Percentiles rank a stretch among this genome's conserved stretches.
Conservation (phyloP, 2,888 invertebrate genomes). For the Chouioia cunea region DNA sequence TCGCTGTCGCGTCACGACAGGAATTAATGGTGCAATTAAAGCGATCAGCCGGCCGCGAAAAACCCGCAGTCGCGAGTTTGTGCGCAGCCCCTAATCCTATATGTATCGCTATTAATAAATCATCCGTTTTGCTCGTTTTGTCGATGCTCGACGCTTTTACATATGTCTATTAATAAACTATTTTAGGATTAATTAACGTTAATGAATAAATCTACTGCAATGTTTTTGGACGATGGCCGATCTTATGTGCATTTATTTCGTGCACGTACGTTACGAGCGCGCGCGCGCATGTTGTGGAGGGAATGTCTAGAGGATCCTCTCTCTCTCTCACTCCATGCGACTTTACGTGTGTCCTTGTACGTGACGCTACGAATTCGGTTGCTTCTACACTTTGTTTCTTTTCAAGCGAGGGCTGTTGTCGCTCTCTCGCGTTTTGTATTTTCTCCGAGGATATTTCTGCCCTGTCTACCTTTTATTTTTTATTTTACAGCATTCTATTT, state of each 20-base stretch:
- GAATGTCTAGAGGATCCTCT: too few species aligned
- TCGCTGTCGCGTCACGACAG: too few species aligned
- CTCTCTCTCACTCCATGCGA: not conserved
- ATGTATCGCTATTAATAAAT: too few species aligned
- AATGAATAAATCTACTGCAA: slow-evolving; percentile 62
- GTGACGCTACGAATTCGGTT: slow-evolving; percentile 11
- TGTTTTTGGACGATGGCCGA: slow-evolving; percentile 29
- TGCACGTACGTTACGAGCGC: not conserved
- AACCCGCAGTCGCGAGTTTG: slow-evolving; percentile 15
- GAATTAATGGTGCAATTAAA: not conserved
- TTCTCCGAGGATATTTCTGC: too few species aligned
- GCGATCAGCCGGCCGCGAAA: slow-evolving; percentile 19
- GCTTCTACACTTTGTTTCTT: too few species aligned
- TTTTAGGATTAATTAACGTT: slow-evolving; percentile 62
- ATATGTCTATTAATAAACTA: slow-evolving; percentile 57
- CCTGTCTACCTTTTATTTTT: too few species aligned
- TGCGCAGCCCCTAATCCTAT: too few species aligned
- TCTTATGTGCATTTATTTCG: slow-evolving; percentile 6
- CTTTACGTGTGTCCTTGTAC: slow-evolving; percentile 6
- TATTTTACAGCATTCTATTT: too few species aligned
- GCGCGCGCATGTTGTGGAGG: too few species aligned
- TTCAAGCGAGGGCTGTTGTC: too few species aligned
- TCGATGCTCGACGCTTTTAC: slow-evolving; percentile 14
- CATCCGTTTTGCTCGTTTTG: slow-evolving; percentile 6
- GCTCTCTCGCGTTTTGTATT: too few species aligned